Conservation (phyloP, 2,113 vertebrate species). For the Oophaga pumilio region DNA sequence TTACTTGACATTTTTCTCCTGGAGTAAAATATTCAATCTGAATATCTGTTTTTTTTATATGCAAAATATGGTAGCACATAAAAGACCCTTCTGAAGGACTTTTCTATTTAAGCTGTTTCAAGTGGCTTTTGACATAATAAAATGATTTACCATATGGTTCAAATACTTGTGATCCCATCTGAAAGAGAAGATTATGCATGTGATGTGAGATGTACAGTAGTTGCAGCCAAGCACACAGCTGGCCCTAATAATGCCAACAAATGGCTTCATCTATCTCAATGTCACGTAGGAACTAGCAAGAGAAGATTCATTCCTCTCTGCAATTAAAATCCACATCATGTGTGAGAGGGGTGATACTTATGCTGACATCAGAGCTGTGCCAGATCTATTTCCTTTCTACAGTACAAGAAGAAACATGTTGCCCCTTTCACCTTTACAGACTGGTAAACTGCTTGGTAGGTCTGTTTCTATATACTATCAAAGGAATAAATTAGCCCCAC, state of each 20-base stretch:
- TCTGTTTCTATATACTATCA: constrained; percentile 68
- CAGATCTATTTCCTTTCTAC: constrained; percentile 72
- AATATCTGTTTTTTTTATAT: not conserved
- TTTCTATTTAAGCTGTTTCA: constrained; percentile 78
- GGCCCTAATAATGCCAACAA: constrained; percentile 87
- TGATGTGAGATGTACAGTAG: constrained; percentile 83
- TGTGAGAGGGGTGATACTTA: constrained; percentile 79
- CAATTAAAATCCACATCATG: constrained; percentile 83
- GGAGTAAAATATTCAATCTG: not conserved
- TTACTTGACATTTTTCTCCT: not conserved
- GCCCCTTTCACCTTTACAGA: constrained; percentile 73
- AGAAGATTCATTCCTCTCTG: constrained; percentile 71
- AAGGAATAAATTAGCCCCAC: constrained; percentile 72
- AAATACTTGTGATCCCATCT: constrained; percentile 75
- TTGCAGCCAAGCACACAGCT: constrained; percentile 84
- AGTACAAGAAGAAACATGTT: constrained; percentile 71
- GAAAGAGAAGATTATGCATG: constrained; percentile 79
- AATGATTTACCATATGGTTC: constrained; percentile 85
- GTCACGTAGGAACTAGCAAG: constrained; percentile 78
- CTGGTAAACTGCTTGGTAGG: constrained; percentile 71
- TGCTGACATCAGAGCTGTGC: constrained; percentile 77
- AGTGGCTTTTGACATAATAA: constrained; percentile 83
- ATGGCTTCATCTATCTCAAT: constrained; percentile 86
- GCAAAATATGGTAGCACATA: not conserved
- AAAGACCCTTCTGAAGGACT: constrained; percentile 76